Evolutionary conservation across 37 sponge, comb jelly and placozoan species (phyloP), one percentile per base, ranked within the genome.

Genomic region (Cliona cf. orientalis): DNA sequence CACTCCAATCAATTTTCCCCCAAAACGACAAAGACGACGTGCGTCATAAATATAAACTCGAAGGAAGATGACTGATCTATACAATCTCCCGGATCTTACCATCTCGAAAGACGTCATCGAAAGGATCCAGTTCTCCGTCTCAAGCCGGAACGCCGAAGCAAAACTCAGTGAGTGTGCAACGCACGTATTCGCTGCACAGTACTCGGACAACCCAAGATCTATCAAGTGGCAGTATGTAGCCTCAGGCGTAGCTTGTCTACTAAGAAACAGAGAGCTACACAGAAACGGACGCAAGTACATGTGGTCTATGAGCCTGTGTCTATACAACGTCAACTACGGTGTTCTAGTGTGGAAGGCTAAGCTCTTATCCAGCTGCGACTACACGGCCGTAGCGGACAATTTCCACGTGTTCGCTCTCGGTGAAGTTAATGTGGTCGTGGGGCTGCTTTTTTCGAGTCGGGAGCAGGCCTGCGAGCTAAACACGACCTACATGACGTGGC

Each of bases 141-240:
- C 89, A 31, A 92, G 93, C 46, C 40, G 89, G 19, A 92, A 92
- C 57, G 93, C 93, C 0, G 93, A 87, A 57, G 65, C 85, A 11
- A 74, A 78, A 39, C 77, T 92, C 43, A 42, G 77, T 34, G 79
- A 73, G 46, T 87, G 89, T 75, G 73, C 66, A 12, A 76, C 72
- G n/a, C 93, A 88, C 41, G 57, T 92, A 5, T 92, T 88, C 61
- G 93, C 72, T 19, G 68, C 93, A 11, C 26, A 4, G 1, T 79
- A 81, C 58, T 46, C 58, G 12, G 81, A 72, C 2, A 46, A 75
- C 32, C 89, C 89, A 0, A 31, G 35, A 12, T 58, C 79, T 3
- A 87, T 84, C 42, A 66, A 72, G 21, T 92, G 93, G 93, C 84
- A 88, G 46, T 76, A 92, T 58, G 81, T 92, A 37, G 29, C 84